These are phyloP conservation scores for Gobionotothen gibberifrons DNA, from an alignment of 2,797 vertebrate species.

Conservation along the genomic window DNA sequence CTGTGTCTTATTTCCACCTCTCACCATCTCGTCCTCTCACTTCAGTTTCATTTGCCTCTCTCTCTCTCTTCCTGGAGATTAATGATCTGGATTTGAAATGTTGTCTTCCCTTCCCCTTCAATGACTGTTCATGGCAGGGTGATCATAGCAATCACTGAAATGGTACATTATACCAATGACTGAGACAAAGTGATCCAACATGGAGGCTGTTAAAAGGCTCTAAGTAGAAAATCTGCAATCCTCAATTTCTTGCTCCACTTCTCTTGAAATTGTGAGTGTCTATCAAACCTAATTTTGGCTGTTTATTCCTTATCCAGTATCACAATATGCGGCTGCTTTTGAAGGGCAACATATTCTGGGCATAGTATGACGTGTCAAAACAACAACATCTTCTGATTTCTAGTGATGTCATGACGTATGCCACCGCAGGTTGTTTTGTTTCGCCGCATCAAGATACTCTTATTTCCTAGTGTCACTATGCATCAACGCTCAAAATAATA, in stretches of 20 bases:
- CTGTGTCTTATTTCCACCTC: slow-evolving; percentile 67
- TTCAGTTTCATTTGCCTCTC: slow-evolving; percentile 56
- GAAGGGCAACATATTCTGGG: neutral
- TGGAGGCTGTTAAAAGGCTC: slow-evolving; percentile 38
- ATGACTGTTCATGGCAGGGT: slow-evolving; percentile 52
- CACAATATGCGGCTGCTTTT: slow-evolving; percentile 39
- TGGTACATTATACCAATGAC: slow-evolving; percentile 64
- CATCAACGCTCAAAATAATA: slow-evolving; percentile 7
- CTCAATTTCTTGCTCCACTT: slow-evolving; percentile 48
- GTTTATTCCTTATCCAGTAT: slow-evolving; percentile 30
- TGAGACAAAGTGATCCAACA: slow-evolving; percentile 53
- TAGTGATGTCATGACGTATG: neutral
- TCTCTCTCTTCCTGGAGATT: slow-evolving; percentile 58
- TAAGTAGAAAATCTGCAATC: slow-evolving; percentile 33
- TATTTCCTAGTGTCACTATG: neutral
- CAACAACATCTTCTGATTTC: slow-evolving; percentile 18
- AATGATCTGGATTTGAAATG: slow-evolving; percentile 74
- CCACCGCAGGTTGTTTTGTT: slow-evolving; percentile 21
- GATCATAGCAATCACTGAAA: slow-evolving; percentile 67
- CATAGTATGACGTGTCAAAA: slow-evolving; percentile 26
- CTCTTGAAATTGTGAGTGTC: slow-evolving; percentile 47
- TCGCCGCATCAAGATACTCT: neutral
- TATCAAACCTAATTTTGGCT: slow-evolving; percentile 54
- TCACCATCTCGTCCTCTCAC: slow-evolving; percentile 48
- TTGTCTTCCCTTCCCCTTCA: slow-evolving; percentile 45